Evolutionary conservation across 1,140 invertebrate genomes (phyloP).

Genomic region (Cylas formicarius): DNA sequence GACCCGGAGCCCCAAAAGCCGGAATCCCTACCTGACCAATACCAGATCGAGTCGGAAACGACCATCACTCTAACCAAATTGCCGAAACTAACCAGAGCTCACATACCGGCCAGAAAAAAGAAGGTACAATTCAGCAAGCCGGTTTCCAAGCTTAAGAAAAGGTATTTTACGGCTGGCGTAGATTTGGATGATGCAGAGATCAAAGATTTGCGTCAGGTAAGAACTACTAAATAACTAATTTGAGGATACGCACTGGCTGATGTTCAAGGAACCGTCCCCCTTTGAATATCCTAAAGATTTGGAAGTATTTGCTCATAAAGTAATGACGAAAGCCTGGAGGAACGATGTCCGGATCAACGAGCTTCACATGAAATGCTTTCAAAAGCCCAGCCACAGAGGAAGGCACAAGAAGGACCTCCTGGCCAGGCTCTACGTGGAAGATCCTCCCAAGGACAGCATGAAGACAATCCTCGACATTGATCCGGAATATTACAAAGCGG

Average conservation of each 20-base stretch:
- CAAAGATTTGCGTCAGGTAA: conserved; percentile 25
- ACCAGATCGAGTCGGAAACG: too few relatives aligned
- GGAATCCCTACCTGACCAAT: too few relatives aligned
- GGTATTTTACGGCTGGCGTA: conserved; percentile 34
- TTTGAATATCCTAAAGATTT: conserved; percentile 36
- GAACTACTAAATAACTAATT: too few relatives aligned
- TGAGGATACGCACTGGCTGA: too few relatives aligned
- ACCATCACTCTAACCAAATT: too few relatives aligned
- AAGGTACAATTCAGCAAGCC: too few relatives aligned
- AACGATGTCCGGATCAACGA: conserved; percentile 30
- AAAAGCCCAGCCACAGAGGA: conserved; percentile 28
- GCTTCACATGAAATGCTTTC: conserved; percentile 28
- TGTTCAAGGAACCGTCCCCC: conserved; percentile 27
- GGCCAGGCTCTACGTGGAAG: conserved; percentile 34
- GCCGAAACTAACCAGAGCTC: too few relatives aligned
- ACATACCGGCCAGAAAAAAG: too few relatives aligned
- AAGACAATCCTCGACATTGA: conserved; percentile 52
- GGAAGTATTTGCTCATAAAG: conserved; percentile 34
- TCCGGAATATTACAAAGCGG: conserved; percentile 52
- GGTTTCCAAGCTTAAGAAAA: conserved; percentile 23
- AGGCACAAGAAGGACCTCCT: conserved; percentile 35
- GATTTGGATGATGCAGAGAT: conserved; percentile 26
- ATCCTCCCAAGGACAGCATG: conserved; percentile 26
- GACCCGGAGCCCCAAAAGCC: too few relatives aligned
- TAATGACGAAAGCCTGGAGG: conserved; percentile 36